Conservation (phyloP, 1,140 invertebrate species). For the Samia ricini region DNA sequence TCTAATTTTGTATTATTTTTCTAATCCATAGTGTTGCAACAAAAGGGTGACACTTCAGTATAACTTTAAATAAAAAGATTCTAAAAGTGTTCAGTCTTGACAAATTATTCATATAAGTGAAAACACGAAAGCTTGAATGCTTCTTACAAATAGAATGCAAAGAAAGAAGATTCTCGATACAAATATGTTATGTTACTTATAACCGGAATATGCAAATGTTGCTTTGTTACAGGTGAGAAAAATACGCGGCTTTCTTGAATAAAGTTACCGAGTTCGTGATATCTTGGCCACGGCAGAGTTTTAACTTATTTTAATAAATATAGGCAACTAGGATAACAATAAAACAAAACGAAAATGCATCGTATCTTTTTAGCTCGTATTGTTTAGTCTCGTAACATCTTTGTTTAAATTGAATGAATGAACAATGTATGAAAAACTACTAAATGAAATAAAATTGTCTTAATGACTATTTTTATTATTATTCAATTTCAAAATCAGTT, state of each 20-base stretch:
- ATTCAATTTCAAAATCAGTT: too few species aligned
- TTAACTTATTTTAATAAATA: not conserved
- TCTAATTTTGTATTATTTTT: too few species aligned
- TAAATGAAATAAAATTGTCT: too few species aligned
- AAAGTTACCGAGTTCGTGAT: not conserved
- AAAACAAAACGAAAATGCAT: too few species aligned
- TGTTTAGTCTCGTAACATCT: too few species aligned
- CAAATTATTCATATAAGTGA: not conserved
- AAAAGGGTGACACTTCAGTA: too few species aligned
- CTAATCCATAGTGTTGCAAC: too few species aligned
- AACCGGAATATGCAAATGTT: slow-evolving; percentile 1
- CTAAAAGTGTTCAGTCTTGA: not conserved
- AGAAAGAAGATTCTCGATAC: slow-evolving; percentile 2
- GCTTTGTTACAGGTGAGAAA: slow-evolving; percentile 6
- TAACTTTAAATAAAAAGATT: not conserved
- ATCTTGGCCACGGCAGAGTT: not conserved
- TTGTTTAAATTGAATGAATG: too few species aligned
- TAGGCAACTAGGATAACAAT: too few species aligned
- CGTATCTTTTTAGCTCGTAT: too few species aligned
- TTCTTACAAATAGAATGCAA: slow-evolving; percentile 10
- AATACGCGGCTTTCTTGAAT: not conserved
- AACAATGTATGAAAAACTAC: too few species aligned
- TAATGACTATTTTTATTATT: too few species aligned
- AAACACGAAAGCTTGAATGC: not conserved
- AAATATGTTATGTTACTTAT: slow-evolving; percentile 7